Percentiles rank a stretch among this genome's conserved stretches.
Conservation (phyloP, 1,140 invertebrate genomes). For the Drosophila bipectinata region DNA sequence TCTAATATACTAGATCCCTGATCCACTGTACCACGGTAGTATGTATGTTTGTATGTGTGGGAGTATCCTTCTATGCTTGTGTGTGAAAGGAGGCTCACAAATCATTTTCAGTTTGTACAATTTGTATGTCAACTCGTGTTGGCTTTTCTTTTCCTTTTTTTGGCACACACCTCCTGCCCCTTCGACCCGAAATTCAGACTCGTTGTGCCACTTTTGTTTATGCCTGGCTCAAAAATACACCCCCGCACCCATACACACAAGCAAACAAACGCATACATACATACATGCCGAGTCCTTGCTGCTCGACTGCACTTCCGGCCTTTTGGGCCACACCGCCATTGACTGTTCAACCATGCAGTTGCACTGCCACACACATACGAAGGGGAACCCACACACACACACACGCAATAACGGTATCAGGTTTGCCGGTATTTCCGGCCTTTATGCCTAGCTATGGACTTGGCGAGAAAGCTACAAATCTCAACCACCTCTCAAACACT, state of each 20-base stretch:
- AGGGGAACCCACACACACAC: slow-evolving; percentile 12
- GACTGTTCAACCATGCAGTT: slow-evolving; percentile 71
- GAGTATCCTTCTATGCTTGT: not conserved
- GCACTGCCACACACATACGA: slow-evolving; percentile 11
- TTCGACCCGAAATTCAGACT: slow-evolving; percentile 25
- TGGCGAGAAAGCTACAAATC: slow-evolving; percentile 14
- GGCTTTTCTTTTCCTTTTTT: slow-evolving; percentile 25
- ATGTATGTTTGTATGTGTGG: slow-evolving; percentile 7
- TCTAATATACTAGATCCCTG: too few relatives aligned
- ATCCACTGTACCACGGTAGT: not conserved
- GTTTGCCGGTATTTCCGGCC: slow-evolving; percentile 63
- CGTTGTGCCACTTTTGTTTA: slow-evolving; percentile 70
- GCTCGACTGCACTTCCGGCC: slow-evolving; percentile 75
- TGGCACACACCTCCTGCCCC: slow-evolving; percentile 4
- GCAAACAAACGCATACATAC: not conserved
- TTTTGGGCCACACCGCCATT: slow-evolving; percentile 64
- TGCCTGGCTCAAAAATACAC: slow-evolving; percentile 29
- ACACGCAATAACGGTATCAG: not conserved
- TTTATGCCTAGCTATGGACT: slow-evolving; percentile 45
- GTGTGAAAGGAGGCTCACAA: slow-evolving; percentile 41
- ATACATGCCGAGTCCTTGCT: slow-evolving; percentile 43
- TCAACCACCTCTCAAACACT: slow-evolving; percentile 9
- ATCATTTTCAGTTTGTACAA: slow-evolving; percentile 81
- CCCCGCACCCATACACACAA: slow-evolving; percentile 7
- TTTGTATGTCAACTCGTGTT: slow-evolving; percentile 72